These are phyloP conservation scores for Zelleria hepariella DNA, from an alignment of 2,888 invertebrate genomes.

Conservation along the genomic window DNA sequence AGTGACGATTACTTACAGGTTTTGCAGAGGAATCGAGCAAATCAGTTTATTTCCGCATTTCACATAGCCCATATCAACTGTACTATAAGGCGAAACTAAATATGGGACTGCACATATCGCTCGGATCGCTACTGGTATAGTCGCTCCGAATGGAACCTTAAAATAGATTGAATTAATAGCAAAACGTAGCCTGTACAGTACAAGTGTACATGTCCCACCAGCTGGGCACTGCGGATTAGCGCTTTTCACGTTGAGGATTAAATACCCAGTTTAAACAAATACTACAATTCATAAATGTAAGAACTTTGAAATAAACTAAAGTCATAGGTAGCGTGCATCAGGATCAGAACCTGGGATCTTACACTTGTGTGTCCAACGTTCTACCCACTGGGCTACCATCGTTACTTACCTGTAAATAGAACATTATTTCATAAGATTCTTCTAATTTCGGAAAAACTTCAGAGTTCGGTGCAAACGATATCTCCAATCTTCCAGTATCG, in stretches of 20 bases:
- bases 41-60: slow-evolving; percentile 72
- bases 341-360: too few species aligned
- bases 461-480: slow-evolving; percentile 65
- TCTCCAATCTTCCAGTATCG: slow-evolving; percentile 57
- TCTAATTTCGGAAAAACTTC: slow-evolving; percentile 51
- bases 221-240: too few species aligned
- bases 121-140: slow-evolving; percentile 69
- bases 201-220: too few species aligned
- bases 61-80: slow-evolving; percentile 70
- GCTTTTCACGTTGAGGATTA: background rate
- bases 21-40: slow-evolving; percentile 66
- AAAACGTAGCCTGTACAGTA: too few species aligned
- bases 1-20: slow-evolving; percentile 59
- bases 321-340: too few species aligned
- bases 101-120: slow-evolving; percentile 73
- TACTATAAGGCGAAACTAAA: slow-evolving; percentile 46
- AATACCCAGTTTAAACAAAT: background rate
- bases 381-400: too few species aligned
- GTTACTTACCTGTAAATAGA: slow-evolving; percentile 60
- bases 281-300: background rate
- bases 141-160: slow-evolving; percentile 71
- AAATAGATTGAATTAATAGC: too few species aligned
- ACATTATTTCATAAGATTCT: slow-evolving; percentile 42
- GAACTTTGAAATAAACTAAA: too few species aligned
- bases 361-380: too few species aligned